Percentiles rank a stretch among this genome's conserved stretches.
Conservation (phyloP, 2,888 invertebrate species). For the Drosophila phalerata region DNA sequence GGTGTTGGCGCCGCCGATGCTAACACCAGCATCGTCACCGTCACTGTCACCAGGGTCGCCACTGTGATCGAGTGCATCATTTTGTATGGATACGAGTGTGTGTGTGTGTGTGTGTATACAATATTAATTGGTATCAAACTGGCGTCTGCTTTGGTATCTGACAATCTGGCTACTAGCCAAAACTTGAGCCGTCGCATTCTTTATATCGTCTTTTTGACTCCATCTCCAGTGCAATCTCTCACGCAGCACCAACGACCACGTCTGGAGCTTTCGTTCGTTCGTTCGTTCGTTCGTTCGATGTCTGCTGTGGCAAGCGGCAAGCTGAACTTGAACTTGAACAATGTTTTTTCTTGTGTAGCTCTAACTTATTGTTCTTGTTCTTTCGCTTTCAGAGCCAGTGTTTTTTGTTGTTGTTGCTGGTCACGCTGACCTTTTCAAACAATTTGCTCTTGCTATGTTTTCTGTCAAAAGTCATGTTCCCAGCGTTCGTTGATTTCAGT, state of each 20-base stretch:
- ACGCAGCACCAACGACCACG: slow-evolving; percentile 59
- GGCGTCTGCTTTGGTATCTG: slow-evolving; percentile 52
- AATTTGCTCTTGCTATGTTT: slow-evolving; percentile 56
- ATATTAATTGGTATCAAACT: slow-evolving; percentile 22
- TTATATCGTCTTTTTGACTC: slow-evolving; percentile 59
- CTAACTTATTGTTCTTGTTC: slow-evolving; percentile 15
- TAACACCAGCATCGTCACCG: slow-evolving; percentile 3
- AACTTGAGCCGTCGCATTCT: slow-evolving; percentile 57
- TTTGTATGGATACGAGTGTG: neutral
- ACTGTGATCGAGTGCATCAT: slow-evolving; percentile 32
- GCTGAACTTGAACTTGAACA: slow-evolving; percentile 73
- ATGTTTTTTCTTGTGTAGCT: slow-evolving; percentile 44
- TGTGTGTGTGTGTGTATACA: neutral
- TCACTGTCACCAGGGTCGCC: slow-evolving; percentile 2
- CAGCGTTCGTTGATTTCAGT: slow-evolving; percentile 55
- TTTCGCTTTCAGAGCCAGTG: slow-evolving; percentile 6
- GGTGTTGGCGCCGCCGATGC: slow-evolving; percentile 48
- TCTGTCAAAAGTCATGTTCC: slow-evolving; percentile 75
- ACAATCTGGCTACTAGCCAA: slow-evolving; percentile 68
- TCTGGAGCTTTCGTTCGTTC: too few relatives aligned
- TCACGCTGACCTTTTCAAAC: slow-evolving; percentile 73
- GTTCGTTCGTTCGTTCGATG: too few relatives aligned
- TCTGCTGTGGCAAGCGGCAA: slow-evolving; percentile 24
- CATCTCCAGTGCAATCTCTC: slow-evolving; percentile 60
- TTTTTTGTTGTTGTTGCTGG: slow-evolving; percentile 21